phyloP scores from a whole-genome alignment of 2,888 invertebrate species.

The Lordiphosa fenestrarum region DNA sequence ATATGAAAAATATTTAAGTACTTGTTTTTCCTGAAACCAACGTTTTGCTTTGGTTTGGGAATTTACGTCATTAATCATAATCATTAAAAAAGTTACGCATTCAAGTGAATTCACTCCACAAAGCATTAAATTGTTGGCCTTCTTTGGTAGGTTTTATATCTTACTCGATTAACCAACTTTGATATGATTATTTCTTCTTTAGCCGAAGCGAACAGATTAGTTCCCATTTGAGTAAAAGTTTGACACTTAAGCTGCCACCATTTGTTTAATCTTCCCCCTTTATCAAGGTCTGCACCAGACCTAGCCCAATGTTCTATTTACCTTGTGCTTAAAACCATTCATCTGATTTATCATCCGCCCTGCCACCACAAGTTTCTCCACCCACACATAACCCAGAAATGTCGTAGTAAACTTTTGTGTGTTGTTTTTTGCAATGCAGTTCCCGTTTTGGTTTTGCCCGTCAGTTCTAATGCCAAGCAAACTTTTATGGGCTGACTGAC shows the following conservation, averaged over 20 bases:
- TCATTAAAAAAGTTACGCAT: no score
- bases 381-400: conserved; percentile 31
- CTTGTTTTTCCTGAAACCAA: no score
- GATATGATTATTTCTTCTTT: no score
- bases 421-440: conserved; percentile 20
- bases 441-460: conserved; percentile 1
- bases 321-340: conserved; percentile 15
- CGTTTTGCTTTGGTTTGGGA: no score
- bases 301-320: conserved; percentile 17
- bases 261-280: neutral
- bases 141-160: no score
- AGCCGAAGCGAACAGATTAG: conserved; percentile 1
- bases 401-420: conserved; percentile 22
- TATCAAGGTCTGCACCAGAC: conserved; percentile 9
- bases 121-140: no score
- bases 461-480: conserved; percentile 13
- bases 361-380: neutral
- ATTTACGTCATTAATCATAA: no score
- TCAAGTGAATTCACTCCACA: no score
- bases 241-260: conserved; percentile 5
- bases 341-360: conserved; percentile 7
- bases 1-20: no score
- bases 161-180: no score
- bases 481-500: conserved; percentile 10
- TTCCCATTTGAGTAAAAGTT: conserved; percentile 7